phyloP scores from a whole-genome alignment of 2,888 invertebrate species.

The Thysanoteuthis rhombus region DNA sequence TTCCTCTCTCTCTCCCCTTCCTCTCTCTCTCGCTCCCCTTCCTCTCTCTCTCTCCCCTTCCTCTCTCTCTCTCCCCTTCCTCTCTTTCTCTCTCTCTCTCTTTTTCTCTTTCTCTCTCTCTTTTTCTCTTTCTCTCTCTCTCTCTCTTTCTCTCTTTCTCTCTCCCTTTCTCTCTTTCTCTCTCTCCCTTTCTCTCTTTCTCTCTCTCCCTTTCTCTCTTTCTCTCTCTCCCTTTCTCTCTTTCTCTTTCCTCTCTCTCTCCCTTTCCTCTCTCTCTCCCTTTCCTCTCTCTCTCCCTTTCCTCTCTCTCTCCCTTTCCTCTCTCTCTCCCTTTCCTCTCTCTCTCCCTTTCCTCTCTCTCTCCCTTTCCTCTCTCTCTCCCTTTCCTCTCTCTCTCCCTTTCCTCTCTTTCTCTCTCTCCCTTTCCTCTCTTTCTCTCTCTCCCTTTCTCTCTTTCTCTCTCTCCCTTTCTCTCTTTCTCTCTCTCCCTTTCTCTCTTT shows the following conservation, averaged over 20 bases:
- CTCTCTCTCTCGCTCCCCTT: background rate
- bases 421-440: background rate
- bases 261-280: too few relatives aligned
- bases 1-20: background rate
- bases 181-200: background rate
- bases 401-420: background rate
- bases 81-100: background rate
- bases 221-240: background rate
- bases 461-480: too few relatives aligned
- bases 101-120: accelerated
- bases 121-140: background rate
- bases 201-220: background rate
- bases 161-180: background rate
- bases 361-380: background rate
- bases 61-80: background rate
- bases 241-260: background rate
- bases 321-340: too few relatives aligned
- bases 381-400: background rate
- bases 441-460: too few relatives aligned
- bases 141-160: background rate
- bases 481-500: too few relatives aligned
- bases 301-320: background rate
- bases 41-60: background rate
- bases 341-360: background rate
- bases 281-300: background rate